Conservation (phyloP, 1,140 invertebrate species). For the Rhopalosiphum maidis region DNA sequence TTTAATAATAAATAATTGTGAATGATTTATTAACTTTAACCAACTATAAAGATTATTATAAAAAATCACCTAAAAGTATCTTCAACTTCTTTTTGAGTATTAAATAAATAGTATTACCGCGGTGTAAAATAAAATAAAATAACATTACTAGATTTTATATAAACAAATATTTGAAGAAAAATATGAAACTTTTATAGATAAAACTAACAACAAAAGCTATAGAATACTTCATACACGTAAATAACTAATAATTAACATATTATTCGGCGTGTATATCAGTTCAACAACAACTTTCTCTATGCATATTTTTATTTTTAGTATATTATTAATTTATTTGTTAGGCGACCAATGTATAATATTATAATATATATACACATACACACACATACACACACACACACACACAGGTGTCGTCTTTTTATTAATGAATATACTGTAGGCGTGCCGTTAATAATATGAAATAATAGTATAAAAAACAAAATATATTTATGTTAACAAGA, state of each 20-base stretch:
- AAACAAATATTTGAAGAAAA: not conserved
- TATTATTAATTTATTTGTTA: not conserved
- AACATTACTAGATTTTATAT: not conserved
- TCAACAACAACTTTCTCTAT: not conserved
- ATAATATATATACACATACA: not conserved
- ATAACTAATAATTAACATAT: constrained; percentile 4
- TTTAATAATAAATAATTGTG: not conserved
- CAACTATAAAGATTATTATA: not conserved
- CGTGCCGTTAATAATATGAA: not conserved
- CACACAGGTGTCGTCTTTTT: not conserved
- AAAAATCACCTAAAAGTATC: not conserved
- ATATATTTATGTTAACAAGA: not conserved
- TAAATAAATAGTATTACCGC: not conserved
- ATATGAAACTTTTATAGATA: not conserved
- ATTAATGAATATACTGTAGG: not conserved
- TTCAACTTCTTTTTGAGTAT: not conserved
- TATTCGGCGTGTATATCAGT: not conserved
- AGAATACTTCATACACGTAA: not conserved
- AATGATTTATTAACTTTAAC: not conserved
- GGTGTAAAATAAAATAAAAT: not conserved
- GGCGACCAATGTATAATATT: not conserved
- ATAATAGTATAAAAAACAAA: not conserved
- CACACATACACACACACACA: too few relatives aligned
- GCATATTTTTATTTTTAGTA: not conserved
- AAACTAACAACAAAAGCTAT: not conserved